Conservation (phyloP, 2,113 vertebrate genomes). For the Scomber scombrus region DNA sequence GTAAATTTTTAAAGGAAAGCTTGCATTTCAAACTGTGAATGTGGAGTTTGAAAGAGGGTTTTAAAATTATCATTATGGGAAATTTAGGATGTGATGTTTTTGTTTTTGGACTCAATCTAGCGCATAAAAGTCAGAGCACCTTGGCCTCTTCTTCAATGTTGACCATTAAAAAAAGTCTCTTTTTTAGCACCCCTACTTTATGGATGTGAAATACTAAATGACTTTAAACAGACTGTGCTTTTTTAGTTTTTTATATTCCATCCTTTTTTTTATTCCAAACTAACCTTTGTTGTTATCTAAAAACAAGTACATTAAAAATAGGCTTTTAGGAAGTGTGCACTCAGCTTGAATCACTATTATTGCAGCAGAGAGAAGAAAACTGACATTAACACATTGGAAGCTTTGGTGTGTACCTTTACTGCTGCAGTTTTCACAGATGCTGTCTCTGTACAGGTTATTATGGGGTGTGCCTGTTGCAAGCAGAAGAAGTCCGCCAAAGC, state of each 20-base stretch:
- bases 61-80: conserved; percentile 5
- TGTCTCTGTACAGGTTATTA: conserved; percentile 80
- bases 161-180: no score
- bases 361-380: background rate
- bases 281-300: background rate
- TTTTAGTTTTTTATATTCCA: background rate
- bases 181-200: background rate
- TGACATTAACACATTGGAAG: background rate
- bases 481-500: conserved; percentile 85
- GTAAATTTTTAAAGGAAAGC: no score
- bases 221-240: background rate
- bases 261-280: background rate
- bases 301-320: background rate
- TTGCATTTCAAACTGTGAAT: background rate
- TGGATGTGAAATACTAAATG: conserved; percentile 1
- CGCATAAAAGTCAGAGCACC: background rate
- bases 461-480: conserved; percentile 95
- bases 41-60: background rate
- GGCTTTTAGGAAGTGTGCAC: background rate
- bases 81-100: conserved; percentile 2
- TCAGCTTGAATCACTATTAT: background rate
- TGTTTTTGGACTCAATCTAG: background rate
- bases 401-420: background rate
- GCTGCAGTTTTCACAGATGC: conserved; percentile 42
- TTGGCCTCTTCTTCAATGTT: background rate